phyloP scores from a whole-genome alignment of 2,888 invertebrate genomes.

The Lottia scabra region DNA sequence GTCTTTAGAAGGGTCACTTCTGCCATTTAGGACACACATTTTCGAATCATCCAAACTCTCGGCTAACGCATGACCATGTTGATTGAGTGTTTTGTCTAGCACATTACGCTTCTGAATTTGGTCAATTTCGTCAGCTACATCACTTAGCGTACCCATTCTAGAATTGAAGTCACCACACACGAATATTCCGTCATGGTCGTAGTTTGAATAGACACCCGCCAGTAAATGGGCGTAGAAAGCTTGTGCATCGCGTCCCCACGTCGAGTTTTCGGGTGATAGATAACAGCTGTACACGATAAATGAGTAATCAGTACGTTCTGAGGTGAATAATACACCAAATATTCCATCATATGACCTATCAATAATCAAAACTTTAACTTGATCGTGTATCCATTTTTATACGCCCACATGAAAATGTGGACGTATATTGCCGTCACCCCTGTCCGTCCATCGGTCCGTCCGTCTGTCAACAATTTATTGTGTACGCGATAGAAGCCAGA shows the following conservation, averaged over 20 bases:
- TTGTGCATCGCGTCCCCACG: neutral
- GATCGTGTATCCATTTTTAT: too few relatives aligned
- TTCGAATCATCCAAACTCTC: neutral
- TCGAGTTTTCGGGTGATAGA: neutral
- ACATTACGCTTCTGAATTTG: neutral
- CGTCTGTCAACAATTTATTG: too few relatives aligned
- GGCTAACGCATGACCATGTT: slow-evolving; percentile 6
- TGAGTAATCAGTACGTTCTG: too few relatives aligned
- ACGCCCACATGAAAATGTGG: too few relatives aligned
- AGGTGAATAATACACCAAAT: too few relatives aligned
- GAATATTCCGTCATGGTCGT: neutral
- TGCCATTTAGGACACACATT: neutral
- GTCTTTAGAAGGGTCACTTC: neutral
- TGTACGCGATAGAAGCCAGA: too few relatives aligned
- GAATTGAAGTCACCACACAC: slow-evolving; percentile 5
- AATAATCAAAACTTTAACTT: too few relatives aligned
- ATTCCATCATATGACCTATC: too few relatives aligned
- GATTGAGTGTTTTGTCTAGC: slow-evolving; percentile 6
- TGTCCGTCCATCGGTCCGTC: too few relatives aligned
- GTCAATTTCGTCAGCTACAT: neutral
- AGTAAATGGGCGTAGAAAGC: neutral
- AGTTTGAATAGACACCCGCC: neutral
- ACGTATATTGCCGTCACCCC: too few relatives aligned
- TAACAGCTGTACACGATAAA: too few relatives aligned
- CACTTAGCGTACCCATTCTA: neutral